These are phyloP conservation scores for Desmophyllum pertusum DNA, from an alignment of 92 coral and sea anemone genomes.

Conservation along the genomic window DNA sequence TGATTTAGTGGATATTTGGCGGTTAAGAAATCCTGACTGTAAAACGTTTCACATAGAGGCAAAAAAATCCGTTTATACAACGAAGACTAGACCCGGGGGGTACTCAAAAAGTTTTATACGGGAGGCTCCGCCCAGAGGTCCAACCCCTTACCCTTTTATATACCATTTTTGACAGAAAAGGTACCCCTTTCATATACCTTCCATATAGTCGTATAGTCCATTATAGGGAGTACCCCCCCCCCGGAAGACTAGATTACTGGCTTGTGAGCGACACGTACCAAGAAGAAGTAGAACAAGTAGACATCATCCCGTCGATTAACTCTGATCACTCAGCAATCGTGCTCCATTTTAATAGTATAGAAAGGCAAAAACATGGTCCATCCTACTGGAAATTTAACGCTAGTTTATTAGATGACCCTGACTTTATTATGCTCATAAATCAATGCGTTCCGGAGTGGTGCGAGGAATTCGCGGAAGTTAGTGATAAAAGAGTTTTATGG, in stretches of 20 bases:
- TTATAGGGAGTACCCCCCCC: no score
- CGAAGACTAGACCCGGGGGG: no score
- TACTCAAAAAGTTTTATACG: no score
- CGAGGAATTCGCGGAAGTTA: constrained; percentile 18
- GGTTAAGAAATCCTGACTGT: constrained; percentile 33
- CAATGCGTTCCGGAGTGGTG: constrained; percentile 12
- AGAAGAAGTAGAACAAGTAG: constrained; percentile 32
- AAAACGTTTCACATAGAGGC: constrained; percentile 42
- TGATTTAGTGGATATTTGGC: constrained; percentile 40
- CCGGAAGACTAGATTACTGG: constrained; percentile 54
- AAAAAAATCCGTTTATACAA: constrained; percentile 40
- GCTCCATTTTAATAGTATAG: constrained; percentile 25
- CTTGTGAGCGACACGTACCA: constrained; percentile 33
- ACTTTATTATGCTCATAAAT: constrained; percentile 14
- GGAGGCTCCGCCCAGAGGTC: no score
- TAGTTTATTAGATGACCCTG: constrained; percentile 10
- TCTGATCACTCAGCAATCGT: constrained; percentile 43
- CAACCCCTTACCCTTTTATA: no score
- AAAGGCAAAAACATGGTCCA: constrained; percentile 34
- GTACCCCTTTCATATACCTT: no score
- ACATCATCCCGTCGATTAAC: constrained; percentile 28
- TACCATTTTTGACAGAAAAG: no score
- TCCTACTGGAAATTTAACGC: constrained; percentile 44
- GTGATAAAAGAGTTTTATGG: constrained; percentile 22
- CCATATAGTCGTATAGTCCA: no score